These are phyloP conservation scores for Hystrix cristata DNA, from an alignment of 2,113 vertebrate species.

Conservation along the genomic window DNA sequence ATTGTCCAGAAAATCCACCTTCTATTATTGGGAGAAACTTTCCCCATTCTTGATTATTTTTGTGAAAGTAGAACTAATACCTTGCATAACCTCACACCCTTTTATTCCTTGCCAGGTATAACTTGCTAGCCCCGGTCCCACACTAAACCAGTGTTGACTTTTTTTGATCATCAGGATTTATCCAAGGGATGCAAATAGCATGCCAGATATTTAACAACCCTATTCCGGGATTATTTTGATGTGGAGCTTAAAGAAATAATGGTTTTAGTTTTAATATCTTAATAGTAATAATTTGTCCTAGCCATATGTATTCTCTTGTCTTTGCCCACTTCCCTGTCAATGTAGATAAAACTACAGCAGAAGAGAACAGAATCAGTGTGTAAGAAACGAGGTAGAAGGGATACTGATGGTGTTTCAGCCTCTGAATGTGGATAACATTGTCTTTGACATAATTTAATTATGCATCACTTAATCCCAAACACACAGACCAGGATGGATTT, in stretches of 20 bases:
- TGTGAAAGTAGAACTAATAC: neutral
- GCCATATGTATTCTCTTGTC: neutral
- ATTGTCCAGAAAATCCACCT: neutral
- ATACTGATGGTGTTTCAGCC: neutral
- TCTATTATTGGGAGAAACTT: neutral
- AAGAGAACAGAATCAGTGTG: neutral
- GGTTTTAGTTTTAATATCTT: neutral
- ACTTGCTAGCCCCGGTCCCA: neutral
- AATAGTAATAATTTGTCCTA: neutral
- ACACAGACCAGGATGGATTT: neutral
- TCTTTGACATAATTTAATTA: neutral
- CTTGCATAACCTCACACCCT: neutral
- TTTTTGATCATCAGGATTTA: neutral
- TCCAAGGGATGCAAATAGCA: neutral
- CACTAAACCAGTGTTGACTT: neutral
- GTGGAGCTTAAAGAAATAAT: neutral
- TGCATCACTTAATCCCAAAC: neutral
- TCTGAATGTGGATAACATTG: neutral
- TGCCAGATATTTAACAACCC: neutral
- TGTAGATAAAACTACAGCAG: neutral
- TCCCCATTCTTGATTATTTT: neutral
- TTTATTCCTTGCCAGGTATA: neutral
- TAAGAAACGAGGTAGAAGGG: neutral
- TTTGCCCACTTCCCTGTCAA: neutral
- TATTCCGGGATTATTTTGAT: neutral